A percentile compares a stretch with the other conserved stretches of the same genome.
These are phyloP conservation scores for Caracal caracal DNA, from an alignment of 2,113 vertebrate species.

Conservation along the genomic window DNA sequence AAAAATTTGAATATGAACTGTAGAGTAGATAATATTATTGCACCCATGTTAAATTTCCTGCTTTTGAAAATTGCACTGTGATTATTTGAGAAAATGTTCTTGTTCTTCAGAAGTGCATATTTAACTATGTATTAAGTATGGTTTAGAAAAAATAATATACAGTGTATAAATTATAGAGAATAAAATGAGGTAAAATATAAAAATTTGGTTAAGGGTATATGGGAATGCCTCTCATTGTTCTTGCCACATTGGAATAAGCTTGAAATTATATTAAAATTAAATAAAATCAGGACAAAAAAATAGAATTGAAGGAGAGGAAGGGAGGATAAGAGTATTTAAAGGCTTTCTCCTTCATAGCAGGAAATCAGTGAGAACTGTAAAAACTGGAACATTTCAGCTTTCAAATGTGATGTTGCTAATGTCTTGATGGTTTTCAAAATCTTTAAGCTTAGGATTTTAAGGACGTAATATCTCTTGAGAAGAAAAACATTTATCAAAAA, in stretches of 20 bases:
- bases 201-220: neutral
- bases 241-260: neutral
- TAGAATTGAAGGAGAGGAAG: neutral
- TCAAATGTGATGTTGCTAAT: neutral
- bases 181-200: neutral
- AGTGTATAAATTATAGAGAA: neutral
- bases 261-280: conserved; percentile 33
- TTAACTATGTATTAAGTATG: neutral
- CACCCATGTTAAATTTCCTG: neutral
- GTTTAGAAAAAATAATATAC: neutral
- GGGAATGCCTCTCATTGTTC: neutral
- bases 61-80: conserved; percentile 5
- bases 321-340: neutral
- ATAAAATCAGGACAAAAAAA: conserved; percentile 1
- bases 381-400: neutral
- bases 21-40: neutral
- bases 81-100: neutral
- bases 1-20: neutral
- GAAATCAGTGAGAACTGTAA: neutral
- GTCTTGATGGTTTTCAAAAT: neutral
- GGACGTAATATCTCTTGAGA: neutral
- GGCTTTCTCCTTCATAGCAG: neutral
- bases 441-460: conserved; percentile 6
- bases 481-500: conserved; percentile 31
- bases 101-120: conserved; percentile 16